Percentiles rank a stretch among this genome's conserved stretches.
Evolutionary conservation across 2,888 invertebrate genomes (phyloP).

Genomic region (Vandiemenella viatica): DNA sequence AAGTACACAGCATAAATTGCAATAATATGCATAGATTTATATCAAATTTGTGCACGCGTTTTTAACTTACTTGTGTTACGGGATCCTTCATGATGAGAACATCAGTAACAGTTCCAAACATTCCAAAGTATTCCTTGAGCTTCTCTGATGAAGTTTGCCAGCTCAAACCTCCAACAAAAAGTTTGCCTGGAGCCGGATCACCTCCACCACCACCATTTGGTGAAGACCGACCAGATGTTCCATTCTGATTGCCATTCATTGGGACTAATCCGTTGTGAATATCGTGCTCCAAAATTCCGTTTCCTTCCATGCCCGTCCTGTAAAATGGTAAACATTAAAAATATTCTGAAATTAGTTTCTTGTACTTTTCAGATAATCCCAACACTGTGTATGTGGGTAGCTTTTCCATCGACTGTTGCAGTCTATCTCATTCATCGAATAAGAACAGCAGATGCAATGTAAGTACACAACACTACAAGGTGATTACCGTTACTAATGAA

Average conservation of each 20-base stretch:
- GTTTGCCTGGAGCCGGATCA: slow-evolving; percentile 67
- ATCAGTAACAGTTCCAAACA: slow-evolving; percentile 82
- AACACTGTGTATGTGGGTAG: slow-evolving; percentile 17
- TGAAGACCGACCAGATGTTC: slow-evolving; percentile 29
- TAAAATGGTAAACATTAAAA: neutral
- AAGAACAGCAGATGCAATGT: slow-evolving; percentile 14
- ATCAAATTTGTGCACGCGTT: too few relatives aligned
- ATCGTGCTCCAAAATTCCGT: slow-evolving; percentile 32
- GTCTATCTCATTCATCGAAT: slow-evolving; percentile 11
- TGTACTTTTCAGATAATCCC: slow-evolving; percentile 14
- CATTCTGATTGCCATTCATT: slow-evolving; percentile 28
- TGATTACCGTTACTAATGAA: too few relatives aligned
- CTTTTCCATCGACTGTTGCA: slow-evolving; percentile 1
- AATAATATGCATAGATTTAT: too few relatives aligned
- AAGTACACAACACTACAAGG: too few relatives aligned
- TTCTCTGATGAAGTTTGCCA: slow-evolving; percentile 90
- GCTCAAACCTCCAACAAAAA: slow-evolving; percentile 81
- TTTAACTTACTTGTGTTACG: slow-evolving; percentile 74
- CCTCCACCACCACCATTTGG: slow-evolving; percentile 25
- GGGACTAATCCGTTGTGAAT: slow-evolving; percentile 27
- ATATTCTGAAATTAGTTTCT: neutral
- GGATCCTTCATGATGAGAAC: slow-evolving; percentile 91
- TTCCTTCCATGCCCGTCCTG: slow-evolving; percentile 35
- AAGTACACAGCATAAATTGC: too few relatives aligned
- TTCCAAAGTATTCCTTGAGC: slow-evolving; percentile 79